These are phyloP conservation scores for Lethenteron camtschaticum DNA, from an alignment of 2,113 vertebrate genomes.

Conservation along the genomic window DNA sequence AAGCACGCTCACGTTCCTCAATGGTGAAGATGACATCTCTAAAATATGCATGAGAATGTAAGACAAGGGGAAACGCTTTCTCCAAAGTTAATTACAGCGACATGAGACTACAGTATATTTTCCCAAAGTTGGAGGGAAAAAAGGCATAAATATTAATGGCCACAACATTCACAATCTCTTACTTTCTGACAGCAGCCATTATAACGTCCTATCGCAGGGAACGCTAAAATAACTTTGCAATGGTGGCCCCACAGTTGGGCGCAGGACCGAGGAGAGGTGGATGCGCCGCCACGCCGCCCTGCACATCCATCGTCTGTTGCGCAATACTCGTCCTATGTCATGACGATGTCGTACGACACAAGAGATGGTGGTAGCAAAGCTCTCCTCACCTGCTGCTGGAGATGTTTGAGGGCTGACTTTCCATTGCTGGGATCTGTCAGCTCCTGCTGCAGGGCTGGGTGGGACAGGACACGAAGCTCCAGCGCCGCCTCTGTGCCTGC, in stretches of 20 bases:
- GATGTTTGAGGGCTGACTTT: conserved; percentile 59
- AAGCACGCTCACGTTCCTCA: no score
- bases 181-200: no score
- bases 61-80: no score
- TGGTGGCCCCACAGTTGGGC: background rate
- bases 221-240: background rate
- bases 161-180: no score
- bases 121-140: no score
- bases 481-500: no score
- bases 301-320: background rate
- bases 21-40: no score
- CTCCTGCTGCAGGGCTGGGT: conserved; percentile 37
- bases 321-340: background rate
- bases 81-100: no score
- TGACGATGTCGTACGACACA: background rate
- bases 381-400: conserved; percentile 61
- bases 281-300: background rate
- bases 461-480: conserved; percentile 21
- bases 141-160: no score
- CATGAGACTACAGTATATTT: no score
- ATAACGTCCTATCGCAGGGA: no score
- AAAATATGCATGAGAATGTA: no score
- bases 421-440: conserved; percentile 64
- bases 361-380: background rate
- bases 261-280: background rate